Conservation (phyloP, 2,797 vertebrate genomes). For the Anguilla pacifica region DNA sequence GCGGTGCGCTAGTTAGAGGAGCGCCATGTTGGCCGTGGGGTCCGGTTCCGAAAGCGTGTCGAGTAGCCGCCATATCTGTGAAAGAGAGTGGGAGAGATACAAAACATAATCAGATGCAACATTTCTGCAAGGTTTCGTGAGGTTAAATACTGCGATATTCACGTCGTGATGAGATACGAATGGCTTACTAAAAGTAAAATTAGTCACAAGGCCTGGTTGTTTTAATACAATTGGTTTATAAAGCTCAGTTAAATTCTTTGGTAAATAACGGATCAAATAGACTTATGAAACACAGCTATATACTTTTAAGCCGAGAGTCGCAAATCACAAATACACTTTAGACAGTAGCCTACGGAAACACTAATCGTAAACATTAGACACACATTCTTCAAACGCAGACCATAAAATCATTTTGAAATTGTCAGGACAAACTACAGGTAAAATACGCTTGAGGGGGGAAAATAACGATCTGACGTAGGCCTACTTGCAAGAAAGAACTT, state of each 20-base stretch:
- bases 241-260: not conserved
- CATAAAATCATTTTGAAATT: not conserved
- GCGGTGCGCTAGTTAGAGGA: constrained; percentile 43
- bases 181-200: not conserved
- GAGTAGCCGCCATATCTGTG: constrained; percentile 48
- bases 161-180: not conserved
- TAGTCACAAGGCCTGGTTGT: not conserved
- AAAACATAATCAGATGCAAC: not conserved
- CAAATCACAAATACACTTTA: not conserved
- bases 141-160: not conserved
- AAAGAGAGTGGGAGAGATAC: not conserved
- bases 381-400: not conserved
- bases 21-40: constrained; percentile 48
- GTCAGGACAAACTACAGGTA: not conserved
- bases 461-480: not conserved
- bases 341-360: not conserved
- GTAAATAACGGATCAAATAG: not conserved
- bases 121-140: not conserved
- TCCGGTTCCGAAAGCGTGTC: constrained; percentile 45
- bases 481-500: constrained; percentile 28
- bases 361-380: not conserved
- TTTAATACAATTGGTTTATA: not conserved
- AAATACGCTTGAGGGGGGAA: not conserved
- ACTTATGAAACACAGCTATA: not conserved
- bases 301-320: not conserved